Evolutionary conservation across 2,113 vertebrate genomes (phyloP).

Genomic region (Tauraco erythrolophus): DNA sequence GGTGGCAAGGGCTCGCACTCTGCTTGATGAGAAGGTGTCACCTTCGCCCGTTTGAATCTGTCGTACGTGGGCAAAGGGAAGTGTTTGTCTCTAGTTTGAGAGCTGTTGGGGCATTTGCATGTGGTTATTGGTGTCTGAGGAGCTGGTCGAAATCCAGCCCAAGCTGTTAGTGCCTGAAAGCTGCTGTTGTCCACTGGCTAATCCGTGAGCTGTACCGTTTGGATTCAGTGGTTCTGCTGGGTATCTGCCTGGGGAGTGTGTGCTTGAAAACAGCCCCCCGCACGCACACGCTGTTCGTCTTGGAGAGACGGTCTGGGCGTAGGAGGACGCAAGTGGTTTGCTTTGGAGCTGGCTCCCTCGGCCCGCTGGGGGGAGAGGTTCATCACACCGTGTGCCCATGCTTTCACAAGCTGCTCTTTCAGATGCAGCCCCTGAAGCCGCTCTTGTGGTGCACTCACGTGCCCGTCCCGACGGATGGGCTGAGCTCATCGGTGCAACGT

Average conservation of each 20-base stretch:
- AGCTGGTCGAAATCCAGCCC: not conserved
- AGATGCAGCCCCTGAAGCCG: not conserved
- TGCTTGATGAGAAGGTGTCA: not conserved
- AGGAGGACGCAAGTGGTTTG: not conserved
- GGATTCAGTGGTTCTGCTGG: not conserved
- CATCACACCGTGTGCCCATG: accelerated
- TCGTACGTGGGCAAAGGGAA: not conserved
- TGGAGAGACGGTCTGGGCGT: not conserved
- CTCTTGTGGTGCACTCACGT: not conserved
- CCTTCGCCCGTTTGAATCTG: not conserved
- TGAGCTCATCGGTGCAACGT: accelerated
- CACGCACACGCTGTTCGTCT: not conserved
- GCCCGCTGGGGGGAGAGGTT: not conserved
- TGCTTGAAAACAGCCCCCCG: not conserved
- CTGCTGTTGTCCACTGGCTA: not conserved
- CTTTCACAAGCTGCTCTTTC: slow-evolving; percentile 2
- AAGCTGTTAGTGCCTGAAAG: not conserved
- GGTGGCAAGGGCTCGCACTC: not conserved
- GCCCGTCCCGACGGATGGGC: not conserved
- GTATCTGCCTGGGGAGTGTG: not conserved
- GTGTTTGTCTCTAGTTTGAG: not conserved
- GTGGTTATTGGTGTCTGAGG: not conserved
- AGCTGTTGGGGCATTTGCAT: not conserved
- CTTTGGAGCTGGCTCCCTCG: not conserved
- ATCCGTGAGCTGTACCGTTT: accelerated